Conservation (phyloP, 2,888 invertebrate genomes). For the Ceramica pisi region DNA sequence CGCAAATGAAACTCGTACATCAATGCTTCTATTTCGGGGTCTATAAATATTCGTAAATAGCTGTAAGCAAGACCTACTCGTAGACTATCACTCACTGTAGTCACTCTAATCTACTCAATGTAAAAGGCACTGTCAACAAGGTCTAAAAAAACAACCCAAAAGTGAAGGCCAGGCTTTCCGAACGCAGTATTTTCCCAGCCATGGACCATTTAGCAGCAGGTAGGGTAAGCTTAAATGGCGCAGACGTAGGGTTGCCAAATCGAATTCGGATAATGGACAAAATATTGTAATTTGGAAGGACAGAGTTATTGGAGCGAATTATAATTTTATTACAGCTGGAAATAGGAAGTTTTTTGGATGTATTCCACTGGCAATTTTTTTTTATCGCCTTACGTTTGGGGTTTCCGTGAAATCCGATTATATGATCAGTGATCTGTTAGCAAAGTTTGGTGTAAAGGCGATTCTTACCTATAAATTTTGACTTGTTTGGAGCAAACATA, state of each 20-base stretch:
- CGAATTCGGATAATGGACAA: slow-evolving; percentile 46
- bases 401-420: slow-evolving; percentile 18
- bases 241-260: slow-evolving; percentile 56
- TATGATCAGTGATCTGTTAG: neutral
- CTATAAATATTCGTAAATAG: slow-evolving; percentile 5
- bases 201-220: slow-evolving; percentile 66
- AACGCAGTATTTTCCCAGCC: slow-evolving; percentile 57
- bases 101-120: slow-evolving; percentile 6
- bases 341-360: slow-evolving; percentile 1
- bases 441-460: too few species aligned
- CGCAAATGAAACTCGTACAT: slow-evolving; percentile 24
- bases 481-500: too few species aligned
- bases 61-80: neutral
- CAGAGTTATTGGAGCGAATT: slow-evolving; percentile 50
- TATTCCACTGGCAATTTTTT: neutral
- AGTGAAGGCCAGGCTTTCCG: slow-evolving; percentile 36
- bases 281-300: slow-evolving; percentile 53
- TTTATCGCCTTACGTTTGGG: neutral
- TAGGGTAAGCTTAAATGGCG: slow-evolving; percentile 55
- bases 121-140: slow-evolving; percentile 44
- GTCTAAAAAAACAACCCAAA: slow-evolving; percentile 42
- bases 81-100: slow-evolving; percentile 15
- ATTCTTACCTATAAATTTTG: too few species aligned
- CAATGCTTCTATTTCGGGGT: slow-evolving; percentile 8
- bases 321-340: slow-evolving; percentile 35